A percentile compares a stretch with the other conserved stretches of the same genome.
phyloP scores from a whole-genome alignment of 1,140 invertebrate species.

The Drosophila bipectinata region DNA sequence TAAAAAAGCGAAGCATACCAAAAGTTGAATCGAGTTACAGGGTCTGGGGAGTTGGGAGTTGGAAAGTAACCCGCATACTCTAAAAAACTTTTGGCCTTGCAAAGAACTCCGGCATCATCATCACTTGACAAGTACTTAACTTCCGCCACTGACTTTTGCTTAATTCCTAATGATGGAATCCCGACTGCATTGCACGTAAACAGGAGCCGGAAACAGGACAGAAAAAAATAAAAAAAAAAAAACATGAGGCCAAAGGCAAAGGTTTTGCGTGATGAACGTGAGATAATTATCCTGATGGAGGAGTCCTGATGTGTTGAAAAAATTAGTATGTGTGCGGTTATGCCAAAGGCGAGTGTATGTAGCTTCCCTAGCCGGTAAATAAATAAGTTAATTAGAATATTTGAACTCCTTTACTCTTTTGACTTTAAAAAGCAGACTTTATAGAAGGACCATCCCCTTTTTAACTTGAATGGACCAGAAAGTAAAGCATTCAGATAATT shows the following conservation, averaged over 20 bases:
- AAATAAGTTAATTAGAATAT: not conserved
- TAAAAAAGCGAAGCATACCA: constrained; percentile 7
- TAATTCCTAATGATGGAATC: constrained; percentile 61
- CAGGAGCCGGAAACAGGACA: not conserved
- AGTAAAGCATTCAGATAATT: not conserved
- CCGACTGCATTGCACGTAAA: constrained; percentile 50
- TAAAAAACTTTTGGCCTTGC: constrained; percentile 43
- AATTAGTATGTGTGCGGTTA: constrained; percentile 1
- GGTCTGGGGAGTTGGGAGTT: constrained; percentile 15
- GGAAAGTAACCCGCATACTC: constrained; percentile 42
- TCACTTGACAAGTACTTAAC: constrained; percentile 59
- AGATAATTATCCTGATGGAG: constrained; percentile 30
- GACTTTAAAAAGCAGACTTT: not conserved
- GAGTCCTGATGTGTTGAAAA: constrained; percentile 3
- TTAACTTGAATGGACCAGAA: not conserved
- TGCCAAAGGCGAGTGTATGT: not conserved
- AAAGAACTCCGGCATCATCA: constrained; percentile 46
- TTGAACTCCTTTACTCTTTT: no score
- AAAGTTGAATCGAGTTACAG: constrained; percentile 32
- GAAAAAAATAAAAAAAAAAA: constrained; percentile 3
- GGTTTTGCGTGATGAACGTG: constrained; percentile 30
- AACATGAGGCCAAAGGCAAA: constrained; percentile 14
- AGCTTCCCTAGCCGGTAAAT: not conserved
- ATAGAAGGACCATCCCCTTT: not conserved
- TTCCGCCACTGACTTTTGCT: constrained; percentile 62